Base-by-base conservation (phyloP, 37 sponge, comb jelly and placozoan genomes). In the Oscarella lobularis region DNA sequence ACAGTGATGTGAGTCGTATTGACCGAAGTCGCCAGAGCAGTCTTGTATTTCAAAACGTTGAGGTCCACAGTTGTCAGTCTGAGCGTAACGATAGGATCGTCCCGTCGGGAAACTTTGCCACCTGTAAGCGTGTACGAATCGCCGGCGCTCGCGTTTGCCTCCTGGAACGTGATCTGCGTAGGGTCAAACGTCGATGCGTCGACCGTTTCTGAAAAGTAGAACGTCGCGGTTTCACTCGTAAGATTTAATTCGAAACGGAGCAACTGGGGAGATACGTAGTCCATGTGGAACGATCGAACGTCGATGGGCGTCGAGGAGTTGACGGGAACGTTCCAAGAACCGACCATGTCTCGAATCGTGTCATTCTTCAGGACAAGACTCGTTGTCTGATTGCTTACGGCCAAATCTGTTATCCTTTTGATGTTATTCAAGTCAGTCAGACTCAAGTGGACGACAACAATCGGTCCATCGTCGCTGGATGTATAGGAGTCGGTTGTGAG, bases 131-230 rank as follows among this genome's bases (percentile, higher is more conserved):
- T 69, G 48, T 94, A 82, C 6, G 36, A 75, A 4, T 76, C 81
- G 67, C 73, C 72, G 31, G 71, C 33, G 6, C 31, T 20, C 35
- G 33, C 39, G 0, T 1, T n/a, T 31, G 30, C 2, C 0, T 75
- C 85, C 27, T 32, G 67, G 29, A 94, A 54, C 1, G 90, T 90
- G 33, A 94, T 38, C 71, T 89, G 90, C 2, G 83, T 83, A 37
- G 36, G 79, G 40, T 86, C 40, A 34, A 94, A 82, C 0, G 95
- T 85, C 0, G 67, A 33, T 33, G 85, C 81, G 66, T 85, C 39
- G 0, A 94, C 90, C 34, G 95, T 94, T 40, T 94, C 95, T 32
- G 85, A 85, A 76, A 94, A 94, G 20, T 4, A 90, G 34, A 94
- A 81, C 2, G 76, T 87, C 4, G 89, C 72, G 0, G 73, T 77